Evolutionary conservation across 1,140 invertebrate genomes (phyloP).

Genomic region (Drosophila tani): DNA sequence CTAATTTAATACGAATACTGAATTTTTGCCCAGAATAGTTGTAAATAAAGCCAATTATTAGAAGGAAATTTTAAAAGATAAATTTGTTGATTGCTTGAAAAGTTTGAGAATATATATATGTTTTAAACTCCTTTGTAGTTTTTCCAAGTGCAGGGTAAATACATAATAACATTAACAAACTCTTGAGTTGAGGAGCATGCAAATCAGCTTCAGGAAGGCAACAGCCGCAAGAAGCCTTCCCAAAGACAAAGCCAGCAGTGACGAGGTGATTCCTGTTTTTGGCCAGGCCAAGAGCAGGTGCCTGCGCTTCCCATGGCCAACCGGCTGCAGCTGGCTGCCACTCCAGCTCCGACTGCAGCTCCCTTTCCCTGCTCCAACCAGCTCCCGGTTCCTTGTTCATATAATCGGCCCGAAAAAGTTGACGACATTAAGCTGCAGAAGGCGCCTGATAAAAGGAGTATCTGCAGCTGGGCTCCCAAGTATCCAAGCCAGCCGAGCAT

Average conservation of each 20-base stretch:
- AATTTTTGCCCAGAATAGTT: not conserved
- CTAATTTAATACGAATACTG: not conserved
- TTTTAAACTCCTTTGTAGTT: not conserved
- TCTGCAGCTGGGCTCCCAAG: constrained; percentile 28
- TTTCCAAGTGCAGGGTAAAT: constrained; percentile 52
- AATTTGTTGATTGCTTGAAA: not conserved
- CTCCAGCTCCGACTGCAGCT: constrained; percentile 4
- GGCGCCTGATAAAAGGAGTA: constrained; percentile 69
- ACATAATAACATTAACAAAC: constrained; percentile 58
- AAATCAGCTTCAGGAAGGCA: constrained; percentile 59
- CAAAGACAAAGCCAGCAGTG: constrained; percentile 45
- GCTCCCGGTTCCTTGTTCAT: constrained; percentile 6
- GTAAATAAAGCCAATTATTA: not conserved
- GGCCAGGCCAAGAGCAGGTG: constrained; percentile 45
- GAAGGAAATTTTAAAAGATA: not conserved
- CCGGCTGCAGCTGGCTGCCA: constrained; percentile 29
- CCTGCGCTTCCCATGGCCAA: constrained; percentile 46
- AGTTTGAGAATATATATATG: not conserved
- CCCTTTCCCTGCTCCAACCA: constrained; percentile 12
- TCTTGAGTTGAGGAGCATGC: constrained; percentile 66
- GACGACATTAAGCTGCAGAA: constrained; percentile 75
- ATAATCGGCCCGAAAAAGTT: constrained; percentile 63
- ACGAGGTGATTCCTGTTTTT: constrained; percentile 67
- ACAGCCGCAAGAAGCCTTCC: constrained; percentile 34
- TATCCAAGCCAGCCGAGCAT: constrained; percentile 7